Percentiles rank a stretch among this genome's conserved stretches.
These are phyloP conservation scores for Ptilonorhynchus violaceus DNA, from an alignment of 2,113 vertebrate species.

Conservation along the genomic window DNA sequence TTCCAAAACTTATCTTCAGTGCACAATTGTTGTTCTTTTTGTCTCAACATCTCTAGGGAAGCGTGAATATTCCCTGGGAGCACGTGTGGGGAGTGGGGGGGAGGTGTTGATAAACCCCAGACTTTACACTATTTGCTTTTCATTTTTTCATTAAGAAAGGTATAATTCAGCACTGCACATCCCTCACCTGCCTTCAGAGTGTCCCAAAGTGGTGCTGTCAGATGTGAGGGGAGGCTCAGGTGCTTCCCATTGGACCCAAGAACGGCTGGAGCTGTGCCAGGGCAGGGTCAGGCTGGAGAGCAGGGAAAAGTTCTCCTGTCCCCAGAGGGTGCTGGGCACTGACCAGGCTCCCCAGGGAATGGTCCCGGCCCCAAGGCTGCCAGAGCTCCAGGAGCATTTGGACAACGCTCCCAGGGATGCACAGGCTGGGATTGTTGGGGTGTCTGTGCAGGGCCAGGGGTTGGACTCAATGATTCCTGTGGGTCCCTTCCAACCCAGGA, in stretches of 20 bases:
- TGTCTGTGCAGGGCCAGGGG: rapidly evolving
- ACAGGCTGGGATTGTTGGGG: not conserved
- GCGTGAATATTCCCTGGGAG: not conserved
- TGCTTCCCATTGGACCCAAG: not conserved
- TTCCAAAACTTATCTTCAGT: not conserved
- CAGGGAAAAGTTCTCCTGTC: not conserved
- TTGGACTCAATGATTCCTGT: rapidly evolving
- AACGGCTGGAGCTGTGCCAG: not conserved
- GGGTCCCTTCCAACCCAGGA: not conserved
- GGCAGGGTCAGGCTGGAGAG: not conserved
- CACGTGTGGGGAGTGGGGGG: rapidly evolving
- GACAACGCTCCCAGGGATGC: not conserved
- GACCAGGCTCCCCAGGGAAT: not conserved
- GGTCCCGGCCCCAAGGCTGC: not conserved
- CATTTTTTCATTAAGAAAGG: not conserved
- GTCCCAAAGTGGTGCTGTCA: not conserved
- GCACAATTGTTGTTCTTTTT: not conserved
- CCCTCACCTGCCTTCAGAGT: not conserved
- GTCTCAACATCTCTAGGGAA: not conserved
- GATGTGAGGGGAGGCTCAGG: not conserved
- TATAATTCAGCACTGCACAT: not conserved
- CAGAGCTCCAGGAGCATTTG: not conserved
- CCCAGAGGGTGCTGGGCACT: not conserved
- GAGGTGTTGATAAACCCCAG: not conserved
- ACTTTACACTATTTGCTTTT: not conserved